Conservation (phyloP, 1,140 invertebrate genomes). For the Magallana gigas region DNA sequence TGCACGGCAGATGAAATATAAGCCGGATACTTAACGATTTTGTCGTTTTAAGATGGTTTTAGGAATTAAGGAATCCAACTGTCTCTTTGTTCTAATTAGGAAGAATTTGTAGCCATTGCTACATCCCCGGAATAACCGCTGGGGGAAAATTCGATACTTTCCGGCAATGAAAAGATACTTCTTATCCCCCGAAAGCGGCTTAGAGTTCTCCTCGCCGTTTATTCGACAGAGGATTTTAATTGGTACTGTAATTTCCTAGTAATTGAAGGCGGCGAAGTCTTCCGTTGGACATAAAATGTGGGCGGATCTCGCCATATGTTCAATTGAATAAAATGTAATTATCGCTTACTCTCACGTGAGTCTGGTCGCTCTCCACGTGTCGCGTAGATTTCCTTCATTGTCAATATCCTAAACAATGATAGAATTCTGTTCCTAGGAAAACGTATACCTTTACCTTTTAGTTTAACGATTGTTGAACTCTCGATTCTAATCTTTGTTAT, state of each 20-base stretch:
- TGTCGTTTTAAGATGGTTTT: conserved; percentile 43
- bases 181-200: not conserved
- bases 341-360: conserved; percentile 36
- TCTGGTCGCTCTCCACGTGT: conserved; percentile 26
- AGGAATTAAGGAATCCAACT: conserved; percentile 39
- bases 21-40: conserved; percentile 11
- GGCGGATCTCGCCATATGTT: conserved; percentile 47
- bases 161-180: conserved; percentile 40
- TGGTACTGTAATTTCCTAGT: conserved; percentile 30
- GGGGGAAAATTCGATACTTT: conserved; percentile 31
- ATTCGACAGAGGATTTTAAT: conserved; percentile 22
- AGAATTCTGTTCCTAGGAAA: not conserved
- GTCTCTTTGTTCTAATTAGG: conserved; percentile 39
- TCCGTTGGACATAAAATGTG: conserved; percentile 5
- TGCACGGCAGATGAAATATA: conserved; percentile 22
- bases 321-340: conserved; percentile 50
- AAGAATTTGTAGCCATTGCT: conserved; percentile 31
- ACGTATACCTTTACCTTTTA: too few species aligned
- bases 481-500: too few species aligned
- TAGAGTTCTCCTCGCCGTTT: not conserved
- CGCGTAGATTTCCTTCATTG: conserved; percentile 1
- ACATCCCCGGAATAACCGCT: conserved; percentile 34
- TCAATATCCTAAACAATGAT: conserved; percentile 15
- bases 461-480: too few species aligned
- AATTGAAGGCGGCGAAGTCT: conserved; percentile 38